A percentile compares a stretch with the other conserved stretches of the same genome.
phyloP scores from a whole-genome alignment of 2,797 vertebrate species.

The Sebastes flavidus region DNA sequence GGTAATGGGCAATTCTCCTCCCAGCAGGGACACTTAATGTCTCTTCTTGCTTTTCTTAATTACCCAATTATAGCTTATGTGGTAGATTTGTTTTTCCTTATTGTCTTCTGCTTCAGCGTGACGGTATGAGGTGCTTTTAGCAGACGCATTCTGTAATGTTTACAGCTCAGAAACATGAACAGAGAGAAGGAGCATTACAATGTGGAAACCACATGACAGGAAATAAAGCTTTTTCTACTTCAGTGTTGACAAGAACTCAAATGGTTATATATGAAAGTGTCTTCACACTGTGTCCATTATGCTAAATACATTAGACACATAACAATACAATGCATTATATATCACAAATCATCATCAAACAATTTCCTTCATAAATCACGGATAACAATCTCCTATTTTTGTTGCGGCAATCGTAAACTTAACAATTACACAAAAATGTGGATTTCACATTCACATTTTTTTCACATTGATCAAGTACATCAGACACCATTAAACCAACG shows the following conservation, averaged over 20 bases:
- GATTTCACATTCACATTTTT: background rate
- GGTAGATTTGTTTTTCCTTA: slow-evolving; percentile 65
- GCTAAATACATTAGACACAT: background rate
- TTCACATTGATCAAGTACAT: background rate
- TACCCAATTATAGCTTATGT: slow-evolving; percentile 75
- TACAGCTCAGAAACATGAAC: slow-evolving; percentile 1
- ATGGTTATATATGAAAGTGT: background rate
- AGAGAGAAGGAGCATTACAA: background rate
- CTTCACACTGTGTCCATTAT: background rate
- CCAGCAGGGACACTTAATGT: slow-evolving; percentile 73
- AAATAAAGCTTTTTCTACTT: background rate
- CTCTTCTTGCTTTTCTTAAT: slow-evolving; percentile 74
- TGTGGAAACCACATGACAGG: background rate
- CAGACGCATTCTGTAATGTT: background rate
- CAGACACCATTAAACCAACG: background rate
- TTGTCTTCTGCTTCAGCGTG: slow-evolving; percentile 36
- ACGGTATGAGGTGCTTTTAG: slow-evolving; percentile 6
- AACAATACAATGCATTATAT: background rate
- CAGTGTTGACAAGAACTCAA: background rate
- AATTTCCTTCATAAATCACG: no score
- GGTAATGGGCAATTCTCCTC: slow-evolving; percentile 76
- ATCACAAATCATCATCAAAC: background rate
- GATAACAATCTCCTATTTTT: background rate
- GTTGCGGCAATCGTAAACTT: background rate
- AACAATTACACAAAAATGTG: background rate